These are phyloP conservation scores for Protophormia terraenovae DNA, from an alignment of 2,888 invertebrate genomes.

Conservation along the genomic window DNA sequence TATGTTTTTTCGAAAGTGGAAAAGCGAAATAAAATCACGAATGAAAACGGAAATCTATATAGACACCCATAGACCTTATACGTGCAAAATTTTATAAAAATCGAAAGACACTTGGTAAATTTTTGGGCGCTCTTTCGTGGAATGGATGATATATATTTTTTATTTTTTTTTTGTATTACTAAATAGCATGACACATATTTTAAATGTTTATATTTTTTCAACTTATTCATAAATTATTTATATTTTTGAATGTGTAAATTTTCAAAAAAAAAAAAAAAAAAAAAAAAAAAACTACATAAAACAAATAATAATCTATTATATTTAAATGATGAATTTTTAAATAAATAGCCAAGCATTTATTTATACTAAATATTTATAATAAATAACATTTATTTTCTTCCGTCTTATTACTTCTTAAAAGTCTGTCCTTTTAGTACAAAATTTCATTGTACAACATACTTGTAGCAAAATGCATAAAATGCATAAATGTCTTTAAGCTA, in stretches of 20 bases:
- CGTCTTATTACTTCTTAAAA: constrained; percentile 42
- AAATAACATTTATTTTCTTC: constrained; percentile 32
- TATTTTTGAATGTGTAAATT: not conserved
- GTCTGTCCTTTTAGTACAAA: constrained; percentile 1
- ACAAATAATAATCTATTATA: not conserved
- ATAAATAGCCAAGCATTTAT: too few species aligned
- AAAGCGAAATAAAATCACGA: too few species aligned
- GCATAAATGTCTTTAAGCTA: constrained; percentile 18
- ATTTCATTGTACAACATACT: not conserved
- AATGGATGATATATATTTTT: too few species aligned
- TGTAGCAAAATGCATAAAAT: not conserved
- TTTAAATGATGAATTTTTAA: not conserved
- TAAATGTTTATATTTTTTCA: not conserved
- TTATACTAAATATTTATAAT: not conserved
- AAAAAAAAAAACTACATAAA: not conserved
- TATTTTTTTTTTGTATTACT: not conserved
- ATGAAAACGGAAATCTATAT: too few species aligned
- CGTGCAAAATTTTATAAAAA: too few species aligned
- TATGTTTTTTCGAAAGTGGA: too few species aligned
- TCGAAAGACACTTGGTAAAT: too few species aligned
- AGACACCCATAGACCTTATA: too few species aligned
- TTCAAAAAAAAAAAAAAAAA: too few species aligned
- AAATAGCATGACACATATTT: not conserved
- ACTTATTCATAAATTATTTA: not conserved
- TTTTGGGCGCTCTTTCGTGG: too few species aligned